Evolutionary conservation across 92 coral and sea anemone genomes (phyloP), one percentile per base, ranked within the genome.

Genomic region (Actinostola sp.): DNA sequence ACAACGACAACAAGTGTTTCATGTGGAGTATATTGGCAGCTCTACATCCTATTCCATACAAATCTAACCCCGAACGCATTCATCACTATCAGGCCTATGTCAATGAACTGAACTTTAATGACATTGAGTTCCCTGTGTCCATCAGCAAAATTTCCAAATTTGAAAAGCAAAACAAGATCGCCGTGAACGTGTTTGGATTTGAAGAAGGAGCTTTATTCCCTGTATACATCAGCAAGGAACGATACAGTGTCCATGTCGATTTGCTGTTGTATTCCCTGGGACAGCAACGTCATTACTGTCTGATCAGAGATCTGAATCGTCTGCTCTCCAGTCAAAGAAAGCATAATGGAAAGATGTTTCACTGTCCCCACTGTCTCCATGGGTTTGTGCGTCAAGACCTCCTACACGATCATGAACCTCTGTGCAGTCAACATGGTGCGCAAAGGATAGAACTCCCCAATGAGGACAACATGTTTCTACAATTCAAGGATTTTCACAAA

Each of bases 131-230:
- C 31, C 87, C 87, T 21, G 87, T 82, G 0, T 30, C 82, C 9
- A 34, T 64, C 32, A 65, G 39, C 11, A 60, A 73, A 45, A 32
- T 74, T 25, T 41, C 77, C n/a, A 82, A 60, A 31, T 82, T 82
- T 48, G 76, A 82, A 39, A 65, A 66, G 39, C 85, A 73, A 25
- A 84, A 84, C 61, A 63, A 58, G 25, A 78, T 84, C 25, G 72
- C 80, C 5, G 84, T 84, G 36, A 84, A 72, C 50, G 80, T 78
- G 19, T 71, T 84, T 76, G 83, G 79, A 7, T 83, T 68, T 23
- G 86, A 73, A n/a, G n/a, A n/a, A 43, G 76, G 70, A 38, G 29
- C 8, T 35, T 35, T 44, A 15, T 72, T 72, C 17, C 70, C 70
- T 24, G 60, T 73, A 0, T 32, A 76, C 33, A 30, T 75, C 28